Percentiles rank a stretch among this genome's conserved stretches.
phyloP scores from a whole-genome alignment of 2,888 invertebrate species.

The Chydorus sphaericus region DNA sequence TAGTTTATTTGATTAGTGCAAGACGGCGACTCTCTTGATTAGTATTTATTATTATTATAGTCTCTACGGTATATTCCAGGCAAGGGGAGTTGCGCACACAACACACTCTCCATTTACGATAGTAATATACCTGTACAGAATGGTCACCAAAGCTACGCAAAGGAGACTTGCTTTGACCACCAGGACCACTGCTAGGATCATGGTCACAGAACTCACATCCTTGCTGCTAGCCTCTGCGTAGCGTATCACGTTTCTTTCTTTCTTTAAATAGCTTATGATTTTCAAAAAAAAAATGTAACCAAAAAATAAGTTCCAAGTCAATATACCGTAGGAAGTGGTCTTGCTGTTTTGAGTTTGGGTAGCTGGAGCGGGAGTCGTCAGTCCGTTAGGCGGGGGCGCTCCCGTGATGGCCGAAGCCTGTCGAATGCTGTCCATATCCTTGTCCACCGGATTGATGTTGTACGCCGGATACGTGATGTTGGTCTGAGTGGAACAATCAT shows the following conservation, averaged over 20 bases:
- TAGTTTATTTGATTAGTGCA: not conserved
- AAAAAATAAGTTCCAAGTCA: constrained; percentile 16
- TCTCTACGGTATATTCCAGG: too few relatives aligned
- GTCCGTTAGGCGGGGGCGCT: constrained; percentile 4
- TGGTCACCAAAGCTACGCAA: constrained; percentile 86
- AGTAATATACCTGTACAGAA: constrained; percentile 86
- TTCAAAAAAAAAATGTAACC: too few relatives aligned
- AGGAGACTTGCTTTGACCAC: constrained; percentile 88
- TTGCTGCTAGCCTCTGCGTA: too few relatives aligned
- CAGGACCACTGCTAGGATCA: constrained; percentile 84
- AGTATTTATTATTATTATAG: too few relatives aligned
- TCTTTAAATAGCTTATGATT: too few relatives aligned
- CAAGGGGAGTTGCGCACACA: too few relatives aligned
- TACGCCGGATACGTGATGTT: too few relatives aligned
- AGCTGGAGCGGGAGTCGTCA: constrained; percentile 5
- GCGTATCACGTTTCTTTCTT: too few relatives aligned
- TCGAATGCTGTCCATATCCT: not conserved
- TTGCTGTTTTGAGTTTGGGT: constrained; percentile 19
- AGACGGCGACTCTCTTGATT: too few relatives aligned
- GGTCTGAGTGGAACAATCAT: constrained; percentile 68
- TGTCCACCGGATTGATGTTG: too few relatives aligned
- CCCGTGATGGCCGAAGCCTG: not conserved
- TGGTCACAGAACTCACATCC: constrained; percentile 71
- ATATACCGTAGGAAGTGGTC: constrained; percentile 19
- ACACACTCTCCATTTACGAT: too few relatives aligned